Base-by-base conservation (phyloP, 2,797 vertebrate genomes). In the Notolepis coatsorum region DNA sequence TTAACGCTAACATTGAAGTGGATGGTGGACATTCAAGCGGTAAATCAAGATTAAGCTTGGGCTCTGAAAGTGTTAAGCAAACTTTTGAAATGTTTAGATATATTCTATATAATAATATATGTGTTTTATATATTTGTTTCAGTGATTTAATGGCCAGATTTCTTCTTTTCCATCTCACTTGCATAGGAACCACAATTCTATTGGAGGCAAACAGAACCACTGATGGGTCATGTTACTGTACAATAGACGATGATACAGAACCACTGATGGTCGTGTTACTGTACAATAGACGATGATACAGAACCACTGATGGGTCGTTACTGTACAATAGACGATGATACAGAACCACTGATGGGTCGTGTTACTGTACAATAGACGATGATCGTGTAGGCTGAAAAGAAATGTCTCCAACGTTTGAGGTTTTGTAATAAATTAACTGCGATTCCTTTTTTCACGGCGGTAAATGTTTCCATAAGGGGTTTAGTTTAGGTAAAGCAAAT, bases 171-270 rank as follows among this genome's bases (percentile, higher is more conserved):
- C 13, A 53, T 75, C 68, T 80, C 42, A 65, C 84, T 94, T 93
- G 91, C 92, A 93, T 93, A 93, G 91, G 87, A 92, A 91, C 88
- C 82, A 81, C 78, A 84, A 70, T 81, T 84, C 73, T 71, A 64
- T 77, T 61, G 38, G 77, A 79, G 75, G 78, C 71, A 70, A 58
- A 90, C 76, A 68, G 72, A 78, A 81, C 31, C 1, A 28, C 20
- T 21, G 72, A 79, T 70, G 75, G 27, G 43, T 77, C 57, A 37
- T 30, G 37, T n/a, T n/a, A n/a, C n/a, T n/a, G n/a, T n/a, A n/a
- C n/a, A n/a, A n/a, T n/a, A n/a, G n/a, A n/a, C n/a, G n/a, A n/a
- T n/a, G n/a, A n/a, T n/a, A n/a, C n/a, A n/a, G n/a, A n/a, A n/a
- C n/a, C n/a, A n/a, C n/a, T n/a, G n/a, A n/a, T n/a, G n/a, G n/a